Evolutionary conservation across 2,113 vertebrate genomes (phyloP).

Genomic region (Clarias magur): DNA sequence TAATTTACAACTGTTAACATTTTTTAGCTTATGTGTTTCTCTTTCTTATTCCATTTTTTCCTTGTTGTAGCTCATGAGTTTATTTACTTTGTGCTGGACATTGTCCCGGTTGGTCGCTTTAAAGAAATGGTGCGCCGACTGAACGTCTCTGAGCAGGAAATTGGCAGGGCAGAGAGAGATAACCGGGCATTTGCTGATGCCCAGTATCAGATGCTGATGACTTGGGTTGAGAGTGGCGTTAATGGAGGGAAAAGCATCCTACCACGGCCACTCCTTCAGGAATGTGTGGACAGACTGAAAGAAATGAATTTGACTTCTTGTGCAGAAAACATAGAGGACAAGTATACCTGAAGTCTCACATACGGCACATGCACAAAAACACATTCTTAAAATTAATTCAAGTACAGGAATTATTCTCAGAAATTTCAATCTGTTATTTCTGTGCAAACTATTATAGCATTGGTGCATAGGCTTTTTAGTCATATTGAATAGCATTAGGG

Average conservation of each 20-base stretch:
- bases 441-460: not conserved
- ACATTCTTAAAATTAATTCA: not conserved
- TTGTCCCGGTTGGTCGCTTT: constrained; percentile 66
- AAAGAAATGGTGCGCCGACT: constrained; percentile 72
- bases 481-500: not conserved
- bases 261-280: constrained; percentile 53
- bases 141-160: constrained; percentile 69
- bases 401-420: not conserved
- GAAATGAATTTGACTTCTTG: constrained; percentile 64
- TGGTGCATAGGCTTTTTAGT: not conserved
- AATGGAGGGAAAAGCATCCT: constrained; percentile 48
- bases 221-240: constrained; percentile 62
- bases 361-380: constrained; percentile 16
- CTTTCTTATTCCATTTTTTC: not conserved
- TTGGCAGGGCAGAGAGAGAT: constrained; percentile 70
- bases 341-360: constrained; percentile 47
- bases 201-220: constrained; percentile 74
- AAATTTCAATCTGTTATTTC: not conserved
- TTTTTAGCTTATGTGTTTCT: not conserved
- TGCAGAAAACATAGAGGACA: constrained; percentile 69
- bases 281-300: constrained; percentile 64
- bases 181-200: constrained; percentile 64
- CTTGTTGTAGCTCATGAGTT: constrained; percentile 56
- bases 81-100: constrained; percentile 71
- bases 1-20: not conserved